Evolutionary conservation across 2,113 vertebrate genomes (phyloP).

Genomic region (Cebus imitator): DNA sequence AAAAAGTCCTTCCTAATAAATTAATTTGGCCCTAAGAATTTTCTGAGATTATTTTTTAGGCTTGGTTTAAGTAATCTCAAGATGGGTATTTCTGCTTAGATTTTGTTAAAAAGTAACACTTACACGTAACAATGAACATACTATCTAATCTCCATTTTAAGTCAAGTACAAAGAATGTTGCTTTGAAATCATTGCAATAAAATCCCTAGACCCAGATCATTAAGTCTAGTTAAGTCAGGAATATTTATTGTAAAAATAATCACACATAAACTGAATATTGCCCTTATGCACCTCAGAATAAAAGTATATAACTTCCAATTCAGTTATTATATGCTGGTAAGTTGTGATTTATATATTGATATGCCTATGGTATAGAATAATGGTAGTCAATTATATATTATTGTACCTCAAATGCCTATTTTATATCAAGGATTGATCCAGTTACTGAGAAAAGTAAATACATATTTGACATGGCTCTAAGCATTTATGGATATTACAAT

Average conservation of each 20-base stretch:
- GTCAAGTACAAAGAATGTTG: not conserved
- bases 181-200: not conserved
- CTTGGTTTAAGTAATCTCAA: not conserved
- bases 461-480: not conserved
- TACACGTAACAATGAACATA: not conserved
- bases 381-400: not conserved
- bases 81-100: not conserved
- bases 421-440: not conserved
- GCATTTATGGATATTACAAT: not conserved
- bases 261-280: not conserved
- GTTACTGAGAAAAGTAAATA: not conserved
- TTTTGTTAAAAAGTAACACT: not conserved
- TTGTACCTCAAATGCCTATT: not conserved
- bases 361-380: not conserved
- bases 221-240: not conserved
- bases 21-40: not conserved
- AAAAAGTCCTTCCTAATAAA: not conserved
- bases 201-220: not conserved
- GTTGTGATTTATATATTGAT: not conserved
- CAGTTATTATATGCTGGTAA: not conserved
- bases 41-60: not conserved
- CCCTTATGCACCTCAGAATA: not conserved
- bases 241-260: not conserved
- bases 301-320: not conserved
- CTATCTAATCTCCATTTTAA: not conserved